Conservation (phyloP, 2,113 vertebrate species). For the Planiliza haematocheilus region DNA sequence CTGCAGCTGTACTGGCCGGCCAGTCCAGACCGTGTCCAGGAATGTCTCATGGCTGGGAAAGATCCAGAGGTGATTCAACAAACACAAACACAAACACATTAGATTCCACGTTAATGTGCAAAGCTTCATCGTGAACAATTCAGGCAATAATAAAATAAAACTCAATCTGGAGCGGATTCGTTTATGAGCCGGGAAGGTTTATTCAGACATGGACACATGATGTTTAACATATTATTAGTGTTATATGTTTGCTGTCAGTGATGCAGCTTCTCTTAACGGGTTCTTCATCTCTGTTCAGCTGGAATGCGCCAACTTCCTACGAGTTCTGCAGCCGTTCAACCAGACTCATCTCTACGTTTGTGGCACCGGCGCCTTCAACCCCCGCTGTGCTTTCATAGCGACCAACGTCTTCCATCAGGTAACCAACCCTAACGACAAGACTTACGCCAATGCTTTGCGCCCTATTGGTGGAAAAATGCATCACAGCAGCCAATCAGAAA, state of each 20-base stretch:
- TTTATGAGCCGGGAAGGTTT: too few species aligned
- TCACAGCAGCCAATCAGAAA: too few species aligned
- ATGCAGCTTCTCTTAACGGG: background rate
- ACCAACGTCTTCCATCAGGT: conserved; percentile 81
- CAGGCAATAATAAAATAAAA: too few species aligned
- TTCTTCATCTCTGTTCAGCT: conserved; percentile 58
- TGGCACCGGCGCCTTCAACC: conserved; percentile 86
- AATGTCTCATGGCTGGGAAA: conserved; percentile 87
- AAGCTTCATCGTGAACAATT: too few species aligned
- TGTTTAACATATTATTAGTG: too few species aligned
- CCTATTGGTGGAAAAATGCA: too few species aligned
- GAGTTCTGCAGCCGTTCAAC: conserved; percentile 85
- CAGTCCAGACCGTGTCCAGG: conserved; percentile 82
- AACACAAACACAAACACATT: conserved; percentile 21
- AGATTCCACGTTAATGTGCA: conserved; percentile 5
- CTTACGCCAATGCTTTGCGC: too few species aligned
- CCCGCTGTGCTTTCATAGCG: conserved; percentile 83
- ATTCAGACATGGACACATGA: too few species aligned
- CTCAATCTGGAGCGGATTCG: too few species aligned
- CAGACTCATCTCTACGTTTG: conserved; percentile 86
- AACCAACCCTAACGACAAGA: too few species aligned
- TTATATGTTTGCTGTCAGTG: too few species aligned
- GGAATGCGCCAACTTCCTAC: conserved; percentile 87
- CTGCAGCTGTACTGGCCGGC: conserved; percentile 85
- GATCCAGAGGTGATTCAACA: conserved; percentile 80